Evolutionary conservation across 2,113 vertebrate species (phyloP).

Genomic region (Anser brachyrhynchus): DNA sequence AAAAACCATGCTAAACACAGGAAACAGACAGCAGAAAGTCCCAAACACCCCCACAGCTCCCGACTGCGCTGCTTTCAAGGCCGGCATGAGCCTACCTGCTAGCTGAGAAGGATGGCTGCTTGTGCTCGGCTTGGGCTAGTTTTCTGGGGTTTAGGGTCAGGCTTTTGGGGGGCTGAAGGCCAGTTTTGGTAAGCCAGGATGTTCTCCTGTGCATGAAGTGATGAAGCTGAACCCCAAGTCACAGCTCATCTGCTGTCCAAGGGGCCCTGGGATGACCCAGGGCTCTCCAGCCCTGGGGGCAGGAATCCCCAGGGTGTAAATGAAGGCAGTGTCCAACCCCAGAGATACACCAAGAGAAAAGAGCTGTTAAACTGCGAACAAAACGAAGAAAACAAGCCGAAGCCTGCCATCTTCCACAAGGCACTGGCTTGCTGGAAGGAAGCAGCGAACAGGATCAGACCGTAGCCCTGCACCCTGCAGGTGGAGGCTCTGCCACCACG

Average conservation of each 20-base stretch:
- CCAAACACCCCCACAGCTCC: background rate
- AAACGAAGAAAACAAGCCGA: background rate
- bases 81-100: background rate
- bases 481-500: background rate
- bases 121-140: background rate
- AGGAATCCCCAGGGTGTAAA: accelerated
- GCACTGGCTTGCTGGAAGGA: background rate
- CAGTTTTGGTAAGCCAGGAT: background rate
- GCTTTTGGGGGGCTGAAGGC: background rate
- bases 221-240: background rate
- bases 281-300: background rate
- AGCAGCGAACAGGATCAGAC: background rate
- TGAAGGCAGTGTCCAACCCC: background rate
- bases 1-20: constrained; percentile 9
- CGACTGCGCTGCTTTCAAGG: background rate
- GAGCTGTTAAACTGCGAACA: accelerated
- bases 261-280: background rate
- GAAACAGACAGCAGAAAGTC: constrained; percentile 36
- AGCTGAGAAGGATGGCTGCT: background rate
- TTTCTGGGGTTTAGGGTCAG: background rate
- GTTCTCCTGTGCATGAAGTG: background rate
- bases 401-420: background rate
- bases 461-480: background rate
- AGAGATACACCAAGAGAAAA: background rate
- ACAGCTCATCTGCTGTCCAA: accelerated